phyloP scores from a whole-genome alignment of 2,888 invertebrate genomes.

The Apodemia zela region DNA sequence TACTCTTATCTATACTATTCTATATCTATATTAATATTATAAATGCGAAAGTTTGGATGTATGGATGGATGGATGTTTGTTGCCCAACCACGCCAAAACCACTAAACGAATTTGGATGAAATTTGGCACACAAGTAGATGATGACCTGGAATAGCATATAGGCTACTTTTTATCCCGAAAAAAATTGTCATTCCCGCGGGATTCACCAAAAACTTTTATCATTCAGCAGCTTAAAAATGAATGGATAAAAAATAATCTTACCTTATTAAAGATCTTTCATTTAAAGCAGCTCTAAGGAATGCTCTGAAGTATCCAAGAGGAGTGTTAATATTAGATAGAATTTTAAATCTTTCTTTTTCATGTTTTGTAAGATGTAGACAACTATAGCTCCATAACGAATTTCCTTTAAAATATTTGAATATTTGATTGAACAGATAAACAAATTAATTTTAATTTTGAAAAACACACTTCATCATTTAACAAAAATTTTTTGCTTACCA shows the following conservation, averaged over 20 bases:
- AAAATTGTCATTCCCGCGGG: no score
- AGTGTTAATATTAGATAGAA: constrained; percentile 72
- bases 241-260: constrained; percentile 28
- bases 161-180: no score
- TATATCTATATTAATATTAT: no score
- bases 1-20: no score
- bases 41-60: no score
- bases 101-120: no score
- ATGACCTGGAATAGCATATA: no score
- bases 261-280: constrained; percentile 94
- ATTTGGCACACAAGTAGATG: no score
- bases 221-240: constrained; percentile 12
- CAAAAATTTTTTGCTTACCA: constrained; percentile 48
- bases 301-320: constrained; percentile 90
- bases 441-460: not conserved
- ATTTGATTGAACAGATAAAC: not conserved
- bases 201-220: no score
- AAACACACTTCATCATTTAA: not conserved
- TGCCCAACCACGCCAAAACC: no score
- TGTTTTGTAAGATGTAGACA: constrained; percentile 91
- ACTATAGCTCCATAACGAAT: constrained; percentile 89
- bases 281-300: constrained; percentile 93
- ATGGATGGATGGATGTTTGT: no score
- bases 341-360: constrained; percentile 91
- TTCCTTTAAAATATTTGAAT: constrained; percentile 45